A percentile compares a stretch with the other conserved stretches of the same genome.
Evolutionary conservation across 2,888 invertebrate genomes (phyloP).

Genomic region (Danaus chrysippus): DNA sequence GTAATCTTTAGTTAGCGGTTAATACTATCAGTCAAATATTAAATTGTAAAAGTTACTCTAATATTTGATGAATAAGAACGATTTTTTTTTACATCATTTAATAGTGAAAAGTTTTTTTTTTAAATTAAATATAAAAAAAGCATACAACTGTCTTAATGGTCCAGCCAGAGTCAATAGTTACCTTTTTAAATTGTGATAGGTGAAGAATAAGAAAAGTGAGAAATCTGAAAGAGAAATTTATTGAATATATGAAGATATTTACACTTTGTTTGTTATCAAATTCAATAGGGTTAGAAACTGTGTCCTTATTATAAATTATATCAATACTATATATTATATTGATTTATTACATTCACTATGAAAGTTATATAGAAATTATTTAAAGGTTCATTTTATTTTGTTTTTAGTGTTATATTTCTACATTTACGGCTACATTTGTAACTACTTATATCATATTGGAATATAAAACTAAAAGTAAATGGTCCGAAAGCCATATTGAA

Average conservation of each 20-base stretch:
- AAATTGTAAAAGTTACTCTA: not conserved
- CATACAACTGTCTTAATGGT: too few species aligned
- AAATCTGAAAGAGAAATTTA: slow-evolving; percentile 26
- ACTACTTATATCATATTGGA: not conserved
- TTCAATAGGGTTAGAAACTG: too few species aligned
- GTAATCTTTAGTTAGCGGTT: not conserved
- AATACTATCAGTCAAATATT: not conserved
- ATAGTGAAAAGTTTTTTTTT: too few species aligned
- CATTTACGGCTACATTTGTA: not conserved
- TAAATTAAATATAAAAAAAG: too few species aligned
- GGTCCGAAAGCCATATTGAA: slow-evolving; percentile 65
- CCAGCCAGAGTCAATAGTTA: slow-evolving; percentile 14
- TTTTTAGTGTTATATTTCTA: not conserved
- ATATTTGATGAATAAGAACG: too few species aligned
- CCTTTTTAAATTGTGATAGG: slow-evolving; percentile 28
- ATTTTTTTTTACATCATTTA: too few species aligned
- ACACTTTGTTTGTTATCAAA: not conserved
- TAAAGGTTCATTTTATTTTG: too few species aligned
- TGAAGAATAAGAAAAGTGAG: slow-evolving; percentile 15
- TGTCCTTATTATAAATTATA: too few species aligned
- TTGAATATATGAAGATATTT: not conserved
- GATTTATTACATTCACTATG: too few species aligned
- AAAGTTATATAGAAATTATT: too few species aligned
- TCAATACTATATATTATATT: too few species aligned
- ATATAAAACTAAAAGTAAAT: slow-evolving; percentile 1